Base-by-base conservation (phyloP, 35 echinoderm and acorn worm genomes). In the Apostichopus parvimensis region DNA sequence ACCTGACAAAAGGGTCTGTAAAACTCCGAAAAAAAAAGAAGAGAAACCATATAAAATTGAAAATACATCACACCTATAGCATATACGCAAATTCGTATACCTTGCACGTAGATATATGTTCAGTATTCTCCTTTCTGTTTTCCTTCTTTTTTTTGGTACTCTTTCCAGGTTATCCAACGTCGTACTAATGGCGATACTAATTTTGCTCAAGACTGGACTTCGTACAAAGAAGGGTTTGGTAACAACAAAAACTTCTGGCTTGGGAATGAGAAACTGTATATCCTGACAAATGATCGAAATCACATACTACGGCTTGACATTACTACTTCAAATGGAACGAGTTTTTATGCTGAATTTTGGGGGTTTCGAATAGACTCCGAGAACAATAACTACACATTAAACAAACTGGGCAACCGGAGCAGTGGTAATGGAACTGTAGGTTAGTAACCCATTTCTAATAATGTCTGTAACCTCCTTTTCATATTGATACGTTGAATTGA, bases 91-190 rank as follows among this genome's bases (percentile, higher is more conserved):
- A 45, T 45, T 45, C 34, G 34, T 45, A 45, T 45, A 2, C 34
- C 34, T 45, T 45, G 34, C 34, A 45, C 34, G 34, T 3, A 34
- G 0, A 34, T 34, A 45, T 45, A 45, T 45, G 34, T 45, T 45
- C 34, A 45, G 34, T 45, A 45, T 4, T 45, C 34, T 45, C 34
- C 34, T 45, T 34, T 45, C 34, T 45, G 34, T 45, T 45, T 45
- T 28, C 26, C 26, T 28, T 28, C 26, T 45, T 45, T 4, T 45
- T 45, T 45, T 45, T 45, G 28, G 34, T 45, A 45, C 34, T 45
- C 34, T 61, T 61, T 75, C 17, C 71, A 75, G 89, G 89, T 91
- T 22, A 56, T 91, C 52, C 89, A 91, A 60, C 89, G 89, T 70
- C 89, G 89, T 4, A 73, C 76, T 11, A 8, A 77, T 78, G 89